These are phyloP conservation scores for Hypomecis punctinalis DNA, from an alignment of 2,888 invertebrate species.

Conservation along the genomic window DNA sequence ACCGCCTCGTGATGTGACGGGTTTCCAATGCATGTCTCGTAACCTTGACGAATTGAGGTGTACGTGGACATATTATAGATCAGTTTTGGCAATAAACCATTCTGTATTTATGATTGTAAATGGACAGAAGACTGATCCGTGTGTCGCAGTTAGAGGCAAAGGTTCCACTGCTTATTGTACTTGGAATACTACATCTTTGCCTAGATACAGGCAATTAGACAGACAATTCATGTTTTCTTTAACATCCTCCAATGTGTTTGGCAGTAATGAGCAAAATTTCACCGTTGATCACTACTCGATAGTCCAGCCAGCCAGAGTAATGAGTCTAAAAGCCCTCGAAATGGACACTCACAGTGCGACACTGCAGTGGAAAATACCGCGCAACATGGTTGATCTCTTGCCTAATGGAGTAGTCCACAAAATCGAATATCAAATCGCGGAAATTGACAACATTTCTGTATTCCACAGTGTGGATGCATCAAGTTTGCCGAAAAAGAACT, in stretches of 20 bases:
- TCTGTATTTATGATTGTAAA: slow-evolving; percentile 56
- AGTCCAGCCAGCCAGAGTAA: slow-evolving; percentile 70
- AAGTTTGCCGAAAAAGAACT: slow-evolving; percentile 63
- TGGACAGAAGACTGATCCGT: slow-evolving; percentile 49
- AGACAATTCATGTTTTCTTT: slow-evolving; percentile 84
- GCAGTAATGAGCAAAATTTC: slow-evolving; percentile 76
- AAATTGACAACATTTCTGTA: slow-evolving; percentile 68
- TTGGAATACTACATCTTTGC: slow-evolving; percentile 59
- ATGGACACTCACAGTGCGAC: slow-evolving; percentile 65
- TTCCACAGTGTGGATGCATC: slow-evolving; percentile 72
- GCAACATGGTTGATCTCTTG: slow-evolving; percentile 66
- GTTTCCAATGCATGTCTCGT: slow-evolving; percentile 89
- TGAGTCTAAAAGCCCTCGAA: slow-evolving; percentile 54
- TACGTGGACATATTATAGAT: slow-evolving; percentile 13
- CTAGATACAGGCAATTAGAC: slow-evolving; percentile 74
- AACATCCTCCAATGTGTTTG: slow-evolving; percentile 86
- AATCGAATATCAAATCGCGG: slow-evolving; percentile 77
- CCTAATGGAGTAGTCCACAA: slow-evolving; percentile 68
- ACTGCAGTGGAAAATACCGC: slow-evolving; percentile 68
- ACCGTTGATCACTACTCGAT: slow-evolving; percentile 85
- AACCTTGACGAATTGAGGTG: slow-evolving; percentile 91
- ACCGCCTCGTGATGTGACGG: slow-evolving; percentile 86
- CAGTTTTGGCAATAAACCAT: too few relatives aligned
- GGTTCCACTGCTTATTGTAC: slow-evolving; percentile 49
- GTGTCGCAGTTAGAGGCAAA: not conserved